Evolutionary conservation across 2,797 vertebrate species (phyloP).

Genomic region (Chloroceryle amazona): DNA sequence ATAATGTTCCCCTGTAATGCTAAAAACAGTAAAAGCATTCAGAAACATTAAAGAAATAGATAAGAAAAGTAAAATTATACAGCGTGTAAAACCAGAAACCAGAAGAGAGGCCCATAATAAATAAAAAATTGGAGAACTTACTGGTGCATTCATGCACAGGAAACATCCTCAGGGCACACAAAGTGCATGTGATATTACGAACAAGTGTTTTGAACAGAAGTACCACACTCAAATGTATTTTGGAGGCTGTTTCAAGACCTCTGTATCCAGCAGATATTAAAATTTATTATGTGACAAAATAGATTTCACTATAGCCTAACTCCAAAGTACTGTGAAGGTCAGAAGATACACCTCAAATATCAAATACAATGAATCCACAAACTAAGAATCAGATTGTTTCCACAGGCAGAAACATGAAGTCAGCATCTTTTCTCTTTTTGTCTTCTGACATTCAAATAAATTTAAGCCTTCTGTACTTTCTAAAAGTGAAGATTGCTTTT

Average conservation of each 20-base stretch:
- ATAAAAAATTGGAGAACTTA: not conserved
- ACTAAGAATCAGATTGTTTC: not conserved
- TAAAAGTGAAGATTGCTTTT: not conserved
- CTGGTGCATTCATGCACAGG: not conserved
- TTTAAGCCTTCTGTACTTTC: not conserved
- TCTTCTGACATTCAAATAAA: not conserved
- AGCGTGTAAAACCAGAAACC: not conserved
- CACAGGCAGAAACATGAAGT: not conserved
- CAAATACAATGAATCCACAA: not conserved
- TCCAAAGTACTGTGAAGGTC: not conserved
- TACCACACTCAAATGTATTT: not conserved
- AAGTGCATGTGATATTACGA: not conserved
- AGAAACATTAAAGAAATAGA: not conserved
- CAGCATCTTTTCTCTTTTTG: not conserved
- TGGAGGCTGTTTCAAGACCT: not conserved
- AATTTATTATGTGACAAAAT: not conserved
- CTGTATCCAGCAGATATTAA: not conserved
- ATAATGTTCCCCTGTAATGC: not conserved
- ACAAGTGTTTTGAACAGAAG: not conserved
- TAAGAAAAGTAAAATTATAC: conserved; percentile 1
- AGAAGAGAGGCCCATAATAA: not conserved
- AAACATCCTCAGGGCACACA: not conserved
- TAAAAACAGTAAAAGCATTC: not conserved
- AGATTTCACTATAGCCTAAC: not conserved
- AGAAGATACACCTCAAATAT: not conserved